phyloP scores from a whole-genome alignment of 2,113 vertebrate species.

The Lycocorax pyrrhopterus region DNA sequence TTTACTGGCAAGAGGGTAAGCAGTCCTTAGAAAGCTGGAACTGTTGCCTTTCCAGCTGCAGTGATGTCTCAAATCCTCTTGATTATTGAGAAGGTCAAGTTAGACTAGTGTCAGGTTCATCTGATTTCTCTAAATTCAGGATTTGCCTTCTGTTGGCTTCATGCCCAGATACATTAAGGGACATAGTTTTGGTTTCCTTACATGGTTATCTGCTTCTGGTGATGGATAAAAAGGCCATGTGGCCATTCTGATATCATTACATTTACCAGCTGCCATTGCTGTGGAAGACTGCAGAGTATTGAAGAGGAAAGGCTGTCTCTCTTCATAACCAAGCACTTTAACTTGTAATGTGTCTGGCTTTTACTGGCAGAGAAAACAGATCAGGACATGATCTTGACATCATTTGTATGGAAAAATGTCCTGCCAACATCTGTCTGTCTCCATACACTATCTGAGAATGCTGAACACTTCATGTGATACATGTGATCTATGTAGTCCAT shows the following conservation, averaged over 20 bases:
- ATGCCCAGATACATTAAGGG: conserved; percentile 10
- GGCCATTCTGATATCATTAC: conserved; percentile 24
- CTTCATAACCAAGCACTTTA: conserved; percentile 17
- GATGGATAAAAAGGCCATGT: conserved; percentile 20
- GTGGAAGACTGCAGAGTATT: neutral
- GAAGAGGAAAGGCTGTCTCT: conserved; percentile 19
- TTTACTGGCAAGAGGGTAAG: neutral
- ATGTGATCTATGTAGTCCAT: neutral
- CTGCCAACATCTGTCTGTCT: neutral
- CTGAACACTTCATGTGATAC: neutral
- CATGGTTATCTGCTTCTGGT: conserved; percentile 19
- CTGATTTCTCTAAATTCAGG: neutral
- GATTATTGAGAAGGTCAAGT: neutral
- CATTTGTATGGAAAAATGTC: neutral
- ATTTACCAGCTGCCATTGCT: conserved; percentile 7
- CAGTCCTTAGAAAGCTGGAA: neutral
- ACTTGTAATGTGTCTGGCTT: neutral
- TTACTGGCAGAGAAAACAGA: neutral
- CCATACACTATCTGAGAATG: neutral
- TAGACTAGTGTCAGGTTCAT: neutral
- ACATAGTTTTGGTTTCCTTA: neutral
- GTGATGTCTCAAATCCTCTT: neutral
- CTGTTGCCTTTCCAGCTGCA: neutral
- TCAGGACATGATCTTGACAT: neutral
- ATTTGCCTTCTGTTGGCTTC: conserved; percentile 2